Evolutionary conservation across 2,113 vertebrate genomes (phyloP).

Genomic region (Hippopotamus amphibius): DNA sequence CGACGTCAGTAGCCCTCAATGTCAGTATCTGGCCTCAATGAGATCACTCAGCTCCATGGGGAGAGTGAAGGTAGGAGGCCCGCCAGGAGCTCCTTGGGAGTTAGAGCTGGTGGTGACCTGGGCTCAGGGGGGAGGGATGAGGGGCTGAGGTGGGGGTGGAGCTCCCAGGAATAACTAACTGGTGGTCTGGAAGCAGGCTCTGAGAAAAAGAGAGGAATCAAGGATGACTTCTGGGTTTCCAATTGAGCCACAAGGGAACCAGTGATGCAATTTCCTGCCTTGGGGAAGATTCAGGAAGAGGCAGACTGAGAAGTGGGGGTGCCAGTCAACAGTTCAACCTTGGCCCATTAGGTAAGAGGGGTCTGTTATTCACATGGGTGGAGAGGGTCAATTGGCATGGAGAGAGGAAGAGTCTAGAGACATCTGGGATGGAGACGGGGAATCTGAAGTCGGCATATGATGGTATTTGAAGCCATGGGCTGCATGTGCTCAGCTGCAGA

Average conservation of each 20-base stretch:
- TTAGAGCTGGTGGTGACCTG: neutral
- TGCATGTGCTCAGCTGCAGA: fast-evolving
- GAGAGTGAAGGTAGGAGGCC: no score
- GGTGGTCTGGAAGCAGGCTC: neutral
- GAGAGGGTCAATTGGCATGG: fast-evolving
- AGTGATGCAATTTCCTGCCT: neutral
- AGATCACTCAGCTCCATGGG: neutral
- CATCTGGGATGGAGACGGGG: no score
- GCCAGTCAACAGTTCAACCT: no score
- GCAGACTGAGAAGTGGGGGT: neutral
- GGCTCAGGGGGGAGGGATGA: neutral
- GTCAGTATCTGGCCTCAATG: fast-evolving
- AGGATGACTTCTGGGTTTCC: neutral
- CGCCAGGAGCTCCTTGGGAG: fast-evolving
- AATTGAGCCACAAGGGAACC: fast-evolving
- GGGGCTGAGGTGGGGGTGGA: fast-evolving
- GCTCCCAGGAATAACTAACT: neutral
- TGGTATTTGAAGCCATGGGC: neutral
- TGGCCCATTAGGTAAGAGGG: fast-evolving
- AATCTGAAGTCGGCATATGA: fast-evolving
- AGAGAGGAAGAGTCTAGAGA: neutral
- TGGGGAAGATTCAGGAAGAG: neutral
- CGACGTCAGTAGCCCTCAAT: fast-evolving
- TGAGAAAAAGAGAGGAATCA: no score
- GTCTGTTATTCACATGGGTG: neutral